Base-by-base conservation (phyloP, 2,888 invertebrate species). In the Melikaiella ostensackeni region DNA sequence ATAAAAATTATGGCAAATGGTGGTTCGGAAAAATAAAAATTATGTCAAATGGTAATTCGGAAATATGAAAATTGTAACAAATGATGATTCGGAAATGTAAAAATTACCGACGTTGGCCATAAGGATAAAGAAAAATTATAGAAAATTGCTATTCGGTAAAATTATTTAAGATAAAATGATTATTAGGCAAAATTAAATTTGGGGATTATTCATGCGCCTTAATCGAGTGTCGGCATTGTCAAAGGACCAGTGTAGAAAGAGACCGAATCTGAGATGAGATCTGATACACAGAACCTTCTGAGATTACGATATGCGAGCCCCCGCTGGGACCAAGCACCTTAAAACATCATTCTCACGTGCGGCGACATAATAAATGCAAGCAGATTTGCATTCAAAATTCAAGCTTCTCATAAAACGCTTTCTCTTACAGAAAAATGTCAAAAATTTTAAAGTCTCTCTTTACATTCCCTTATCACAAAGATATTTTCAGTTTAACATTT, bases 271-370 rank as follows among this genome's bases (percentile, higher is more conserved):
- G 86, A 88, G 88, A 89, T 88, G 85, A 84, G 85, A 89, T 89
- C 87, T 86, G 84, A 85, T 85, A 84, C 82, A 83, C 80, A 82
- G 83, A 83, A 81, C 84, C 88, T 85, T 86, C 88, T 89, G 86
- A 82, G 88, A 87, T 89, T 89, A 88, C 88, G 79, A 84, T 85
- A 84, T 84, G 86, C 84, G 85, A 85, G 83, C 81, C 81, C 86
- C 86, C 79, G 86, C 85, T 85, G 86, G 79, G 86, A 84, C 85
- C 86, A 82, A 84, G 88, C 88, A 88, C 88, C 87, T 89, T 88
- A 88, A 88, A 87, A 84, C 86, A 86, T 87, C 87, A 88, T 89
- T 89, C 87, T 88, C 89, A 89, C 89, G 87, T 89, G 88, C 90
- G 83, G 84, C 87, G 83, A 86, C 87, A 84, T 85, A 87, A 86